Evolutionary conservation across 2,888 invertebrate genomes (phyloP), one percentile per base, ranked within the genome.

Genomic region (Ormyrus nitidulus): DNA sequence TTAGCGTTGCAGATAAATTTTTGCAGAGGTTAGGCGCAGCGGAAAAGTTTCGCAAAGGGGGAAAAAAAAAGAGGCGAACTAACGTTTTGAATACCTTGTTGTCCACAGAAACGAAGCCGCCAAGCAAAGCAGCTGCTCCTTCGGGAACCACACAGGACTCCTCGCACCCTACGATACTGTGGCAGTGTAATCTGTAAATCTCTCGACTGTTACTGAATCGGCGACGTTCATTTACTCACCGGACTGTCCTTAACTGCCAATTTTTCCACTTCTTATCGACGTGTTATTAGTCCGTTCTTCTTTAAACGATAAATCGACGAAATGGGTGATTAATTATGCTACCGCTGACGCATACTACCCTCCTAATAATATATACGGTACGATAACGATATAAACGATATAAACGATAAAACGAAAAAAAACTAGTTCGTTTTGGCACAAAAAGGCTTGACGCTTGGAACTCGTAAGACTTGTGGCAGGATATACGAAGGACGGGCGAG

Each of bases 141-240:
- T 88, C 90, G 86, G 87, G 87, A 87, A 87, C 88, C 88, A 91
- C 91, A 93, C 94, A 93, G 96, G 96, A 95, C 95, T 89, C 90
- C 88, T 96, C 96, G 96, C 97, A 96, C 95, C 97, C 96, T 97
- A 97, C 96, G 96, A 97, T 96, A 97, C 97, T 96, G 96, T 97
- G 96, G 97, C 97, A 96, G 97, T 97, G 96, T 97, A 97, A 97
- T 94, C 94, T 97, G 94, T 97, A 96, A 95, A 91, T 88, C 88
- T 34, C 75, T 70, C 61, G 71, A 69, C 72, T 64, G n/a, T 34
- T 49, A 75, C 13, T 58, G 53, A 34, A 78, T 68, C 75, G 75
- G 56, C 72, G 59, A 79, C 64, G 48, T 78, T 75, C 76, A 69
- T 64, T 79, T 68, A 79, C 64, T 81, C 76, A 77, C 74, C 66